Conservation (phyloP, 1,140 invertebrate genomes). For the Anastrepha ludens region DNA sequence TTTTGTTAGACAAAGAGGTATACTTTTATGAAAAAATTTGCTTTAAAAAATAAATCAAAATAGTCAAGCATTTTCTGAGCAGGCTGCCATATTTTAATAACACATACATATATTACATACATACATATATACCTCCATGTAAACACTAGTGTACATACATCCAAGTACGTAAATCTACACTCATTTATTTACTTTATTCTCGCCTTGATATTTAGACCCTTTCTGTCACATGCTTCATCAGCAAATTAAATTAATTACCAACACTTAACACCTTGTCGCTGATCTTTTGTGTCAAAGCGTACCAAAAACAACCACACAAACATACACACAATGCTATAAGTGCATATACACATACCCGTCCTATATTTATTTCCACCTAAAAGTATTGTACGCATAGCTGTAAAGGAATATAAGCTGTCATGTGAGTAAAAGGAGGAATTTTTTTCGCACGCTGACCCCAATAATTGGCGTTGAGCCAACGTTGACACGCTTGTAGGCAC, state of each 20-base stretch:
- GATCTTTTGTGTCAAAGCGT: constrained; percentile 51
- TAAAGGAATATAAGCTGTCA: constrained; percentile 7
- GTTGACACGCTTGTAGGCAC: constrained; percentile 37
- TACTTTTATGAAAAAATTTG: no score
- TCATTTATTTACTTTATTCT: constrained; percentile 17
- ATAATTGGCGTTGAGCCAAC: constrained; percentile 45
- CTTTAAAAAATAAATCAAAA: no score
- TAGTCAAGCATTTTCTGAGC: no score
- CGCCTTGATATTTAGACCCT: constrained; percentile 25
- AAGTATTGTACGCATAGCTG: background rate
- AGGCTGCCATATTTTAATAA: no score
- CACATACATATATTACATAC: no score
- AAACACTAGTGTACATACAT: background rate
- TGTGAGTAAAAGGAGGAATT: constrained; percentile 9
- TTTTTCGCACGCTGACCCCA: constrained; percentile 51
- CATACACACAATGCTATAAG: background rate
- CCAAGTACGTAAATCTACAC: background rate
- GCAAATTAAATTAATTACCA: constrained; percentile 53
- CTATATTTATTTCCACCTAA: background rate
- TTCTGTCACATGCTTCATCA: constrained; percentile 10
- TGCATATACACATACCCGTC: background rate
- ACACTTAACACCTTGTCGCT: constrained; percentile 54
- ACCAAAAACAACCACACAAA: background rate
- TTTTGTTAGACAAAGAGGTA: no score
- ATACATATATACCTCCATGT: background rate